These are phyloP conservation scores for Eulemur rubriventer DNA, from an alignment of 2,797 vertebrate genomes.

Conservation along the genomic window DNA sequence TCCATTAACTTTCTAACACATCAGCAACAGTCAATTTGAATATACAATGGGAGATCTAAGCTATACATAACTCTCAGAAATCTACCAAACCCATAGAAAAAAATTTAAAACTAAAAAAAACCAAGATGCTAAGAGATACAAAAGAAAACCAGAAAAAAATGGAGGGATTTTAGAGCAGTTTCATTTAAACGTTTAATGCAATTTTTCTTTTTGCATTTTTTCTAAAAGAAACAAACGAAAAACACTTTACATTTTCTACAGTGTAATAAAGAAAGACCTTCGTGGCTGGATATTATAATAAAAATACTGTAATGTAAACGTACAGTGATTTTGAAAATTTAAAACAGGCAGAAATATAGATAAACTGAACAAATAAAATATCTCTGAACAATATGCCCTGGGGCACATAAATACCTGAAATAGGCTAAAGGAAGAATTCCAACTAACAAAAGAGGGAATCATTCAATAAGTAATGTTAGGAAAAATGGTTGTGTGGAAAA, in stretches of 20 bases:
- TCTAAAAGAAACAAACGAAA: neutral
- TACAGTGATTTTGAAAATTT: neutral
- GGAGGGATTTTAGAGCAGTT: neutral
- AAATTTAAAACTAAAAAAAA: neutral
- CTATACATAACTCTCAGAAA: neutral
- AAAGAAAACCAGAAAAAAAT: neutral
- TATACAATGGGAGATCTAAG: neutral
- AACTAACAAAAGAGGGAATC: neutral
- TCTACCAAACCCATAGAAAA: neutral
- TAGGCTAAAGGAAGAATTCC: neutral
- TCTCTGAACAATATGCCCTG: neutral
- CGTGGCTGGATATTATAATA: neutral
- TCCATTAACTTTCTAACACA: slow-evolving; percentile 9
- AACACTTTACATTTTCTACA: neutral
- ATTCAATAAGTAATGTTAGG: neutral
- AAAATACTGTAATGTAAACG: neutral
- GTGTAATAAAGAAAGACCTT: neutral
- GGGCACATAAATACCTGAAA: neutral
- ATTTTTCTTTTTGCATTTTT: neutral
- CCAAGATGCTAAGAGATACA: neutral
- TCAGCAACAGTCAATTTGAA: neutral
- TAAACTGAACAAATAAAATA: slow-evolving; percentile 6
- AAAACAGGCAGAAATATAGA: neutral
- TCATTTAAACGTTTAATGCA: neutral
- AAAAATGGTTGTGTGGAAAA: neutral